Conservation (phyloP, 2,113 vertebrate species). For the Emydocephalus ijimae region DNA sequence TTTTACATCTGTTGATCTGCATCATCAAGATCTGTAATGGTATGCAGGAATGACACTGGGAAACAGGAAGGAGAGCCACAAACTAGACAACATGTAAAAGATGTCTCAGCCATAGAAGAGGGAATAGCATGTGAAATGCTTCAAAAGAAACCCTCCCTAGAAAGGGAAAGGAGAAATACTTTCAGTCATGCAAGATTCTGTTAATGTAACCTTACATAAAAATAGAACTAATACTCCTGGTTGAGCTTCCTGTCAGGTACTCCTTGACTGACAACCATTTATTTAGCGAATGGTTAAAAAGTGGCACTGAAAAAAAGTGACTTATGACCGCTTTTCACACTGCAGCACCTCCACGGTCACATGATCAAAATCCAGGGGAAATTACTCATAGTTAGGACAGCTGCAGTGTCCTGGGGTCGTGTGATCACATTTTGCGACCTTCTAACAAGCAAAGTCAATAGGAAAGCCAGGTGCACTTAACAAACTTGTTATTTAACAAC, state of each 20-base stretch:
- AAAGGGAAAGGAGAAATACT: neutral
- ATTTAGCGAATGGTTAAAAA: neutral
- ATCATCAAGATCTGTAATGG: neutral
- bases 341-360: neutral
- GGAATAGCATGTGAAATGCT: neutral
- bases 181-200: neutral
- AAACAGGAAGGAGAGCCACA: neutral
- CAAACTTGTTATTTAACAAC: neutral
- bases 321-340: neutral
- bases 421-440: neutral
- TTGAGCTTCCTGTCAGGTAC: neutral
- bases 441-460: neutral
- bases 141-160: neutral
- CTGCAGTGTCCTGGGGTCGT: neutral
- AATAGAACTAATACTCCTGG: neutral
- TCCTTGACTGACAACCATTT: neutral
- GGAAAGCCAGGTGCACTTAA: neutral
- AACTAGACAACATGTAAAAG: neutral
- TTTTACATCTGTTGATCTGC: neutral
- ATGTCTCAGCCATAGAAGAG: neutral
- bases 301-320: neutral
- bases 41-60: neutral
- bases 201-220: neutral
- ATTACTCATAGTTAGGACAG: neutral
- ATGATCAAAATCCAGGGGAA: neutral